phyloP scores from a whole-genome alignment of 2,113 vertebrate species.

The Glaucomys volans region DNA sequence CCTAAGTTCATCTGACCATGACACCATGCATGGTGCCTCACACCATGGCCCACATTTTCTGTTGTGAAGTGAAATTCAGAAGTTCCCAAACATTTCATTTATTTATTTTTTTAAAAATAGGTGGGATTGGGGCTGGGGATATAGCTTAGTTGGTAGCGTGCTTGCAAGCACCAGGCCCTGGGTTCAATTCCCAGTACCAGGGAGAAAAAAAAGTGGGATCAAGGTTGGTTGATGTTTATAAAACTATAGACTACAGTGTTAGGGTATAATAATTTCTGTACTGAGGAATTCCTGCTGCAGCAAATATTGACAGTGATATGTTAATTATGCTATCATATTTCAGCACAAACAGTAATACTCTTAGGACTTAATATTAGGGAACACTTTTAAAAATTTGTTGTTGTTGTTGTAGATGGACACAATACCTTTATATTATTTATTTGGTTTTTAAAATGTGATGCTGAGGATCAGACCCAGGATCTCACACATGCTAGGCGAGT shows the following conservation, averaged over 20 bases:
- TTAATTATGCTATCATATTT: neutral
- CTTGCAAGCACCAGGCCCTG: too few species aligned
- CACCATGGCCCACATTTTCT: neutral
- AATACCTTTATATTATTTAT: too few species aligned
- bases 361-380: neutral
- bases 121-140: too few species aligned
- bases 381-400: too few species aligned
- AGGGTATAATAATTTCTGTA: neutral
- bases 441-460: too few species aligned
- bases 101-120: neutral
- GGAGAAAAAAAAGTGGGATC: neutral
- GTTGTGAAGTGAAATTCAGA: neutral
- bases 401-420: too few species aligned
- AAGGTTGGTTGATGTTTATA: conserved; percentile 6
- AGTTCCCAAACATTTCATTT: neutral
- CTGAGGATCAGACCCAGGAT: too few species aligned
- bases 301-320: neutral
- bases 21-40: neutral
- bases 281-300: neutral
- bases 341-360: neutral
- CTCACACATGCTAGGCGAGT: too few species aligned
- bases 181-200: too few species aligned
- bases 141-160: too few species aligned
- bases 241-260: neutral
- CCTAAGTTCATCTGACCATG: neutral